These are phyloP conservation scores for Lacerta bilineata DNA, from an alignment of 2,797 vertebrate species.

Conservation along the genomic window DNA sequence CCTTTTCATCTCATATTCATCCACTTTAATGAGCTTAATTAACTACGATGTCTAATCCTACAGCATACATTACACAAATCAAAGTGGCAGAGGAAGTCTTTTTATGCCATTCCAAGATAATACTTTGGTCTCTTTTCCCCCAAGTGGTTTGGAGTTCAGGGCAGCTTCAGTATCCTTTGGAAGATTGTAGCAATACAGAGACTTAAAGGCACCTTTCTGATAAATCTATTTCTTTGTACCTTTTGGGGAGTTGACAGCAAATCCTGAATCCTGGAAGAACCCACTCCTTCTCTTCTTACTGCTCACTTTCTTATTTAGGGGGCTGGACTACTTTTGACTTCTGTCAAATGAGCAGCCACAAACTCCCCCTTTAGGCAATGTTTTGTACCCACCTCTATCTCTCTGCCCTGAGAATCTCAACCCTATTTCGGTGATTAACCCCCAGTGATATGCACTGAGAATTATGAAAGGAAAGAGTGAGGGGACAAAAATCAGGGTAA, in stretches of 20 bases:
- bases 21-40: constrained; percentile 11
- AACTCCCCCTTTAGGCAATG: too few species aligned
- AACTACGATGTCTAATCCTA: background rate
- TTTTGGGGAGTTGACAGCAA: background rate
- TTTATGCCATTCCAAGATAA: background rate
- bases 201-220: background rate
- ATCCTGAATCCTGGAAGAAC: background rate
- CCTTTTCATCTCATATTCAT: constrained; percentile 26
- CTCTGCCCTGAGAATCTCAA: background rate
- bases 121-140: background rate
- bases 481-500: background rate
- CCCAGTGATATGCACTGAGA: background rate
- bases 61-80: background rate
- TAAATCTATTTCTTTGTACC: background rate
- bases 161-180: background rate
- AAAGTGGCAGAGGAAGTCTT: background rate
- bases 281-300: background rate
- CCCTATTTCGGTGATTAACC: background rate
- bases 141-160: background rate
- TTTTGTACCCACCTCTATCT: too few species aligned
- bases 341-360: too few species aligned
- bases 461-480: background rate
- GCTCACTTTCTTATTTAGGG: background rate
- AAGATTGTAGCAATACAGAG: background rate
- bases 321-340: too few species aligned